phyloP scores from a whole-genome alignment of 1,140 invertebrate genomes.

The Delia radicum region DNA sequence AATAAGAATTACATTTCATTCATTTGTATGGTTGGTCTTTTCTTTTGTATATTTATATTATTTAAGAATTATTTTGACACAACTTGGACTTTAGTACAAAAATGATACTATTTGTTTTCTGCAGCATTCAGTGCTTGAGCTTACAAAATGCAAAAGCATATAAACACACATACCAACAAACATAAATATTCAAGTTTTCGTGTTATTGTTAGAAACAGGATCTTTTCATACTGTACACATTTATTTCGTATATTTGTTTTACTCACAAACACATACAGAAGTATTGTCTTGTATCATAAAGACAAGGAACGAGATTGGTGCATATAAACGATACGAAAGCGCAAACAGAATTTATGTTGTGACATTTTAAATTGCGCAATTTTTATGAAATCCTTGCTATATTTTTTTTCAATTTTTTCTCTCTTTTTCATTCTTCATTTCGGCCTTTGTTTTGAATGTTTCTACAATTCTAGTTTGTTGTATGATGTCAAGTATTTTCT shows the following conservation, averaged over 20 bases:
- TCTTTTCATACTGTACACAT: not conserved
- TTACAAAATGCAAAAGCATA: not conserved
- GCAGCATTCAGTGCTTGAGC: not conserved
- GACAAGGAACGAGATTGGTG: constrained; percentile 29
- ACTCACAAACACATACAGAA: not conserved
- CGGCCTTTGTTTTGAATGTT: not conserved
- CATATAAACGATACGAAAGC: constrained; percentile 49
- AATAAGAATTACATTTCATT: not conserved
- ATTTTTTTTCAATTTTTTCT: constrained; percentile 2
- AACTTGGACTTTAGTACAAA: not conserved
- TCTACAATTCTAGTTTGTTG: constrained; percentile 7
- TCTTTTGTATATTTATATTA: constrained; percentile 1
- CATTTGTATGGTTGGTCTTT: not conserved
- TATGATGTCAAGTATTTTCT: constrained; percentile 9
- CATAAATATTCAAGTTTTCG: not conserved
- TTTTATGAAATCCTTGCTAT: constrained; percentile 53
- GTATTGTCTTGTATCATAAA: no score
- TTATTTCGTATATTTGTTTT: not conserved
- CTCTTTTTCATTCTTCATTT: constrained; percentile 19
- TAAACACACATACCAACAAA: not conserved
- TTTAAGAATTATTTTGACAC: constrained; percentile 4
- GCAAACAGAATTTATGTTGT: constrained; percentile 56
- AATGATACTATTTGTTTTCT: not conserved
- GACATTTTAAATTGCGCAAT: constrained; percentile 56
- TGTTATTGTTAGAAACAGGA: not conserved